Percentiles rank a stretch among this genome's conserved stretches.
Conservation (phyloP, 2,797 vertebrate species). For the Peromyscus aztecus region DNA sequence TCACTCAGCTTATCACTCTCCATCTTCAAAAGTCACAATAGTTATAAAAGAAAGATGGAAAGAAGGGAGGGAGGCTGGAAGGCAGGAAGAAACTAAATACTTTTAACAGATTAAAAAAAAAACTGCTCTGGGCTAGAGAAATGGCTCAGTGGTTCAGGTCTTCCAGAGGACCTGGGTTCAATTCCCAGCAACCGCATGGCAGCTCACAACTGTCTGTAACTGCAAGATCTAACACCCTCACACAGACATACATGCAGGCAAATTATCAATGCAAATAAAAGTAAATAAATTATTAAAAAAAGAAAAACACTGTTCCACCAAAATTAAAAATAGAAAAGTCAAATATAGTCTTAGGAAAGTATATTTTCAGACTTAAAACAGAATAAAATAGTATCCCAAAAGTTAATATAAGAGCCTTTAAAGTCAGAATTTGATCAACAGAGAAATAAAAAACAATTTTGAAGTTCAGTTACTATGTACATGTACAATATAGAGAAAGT, state of each 20-base stretch:
- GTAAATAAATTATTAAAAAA: not conserved
- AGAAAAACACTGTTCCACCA: not conserved
- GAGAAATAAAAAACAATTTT: not conserved
- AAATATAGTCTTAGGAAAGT: conserved; percentile 40
- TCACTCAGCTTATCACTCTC: not conserved
- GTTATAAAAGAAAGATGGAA: not conserved
- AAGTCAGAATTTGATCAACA: not conserved
- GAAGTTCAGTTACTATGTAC: not conserved
- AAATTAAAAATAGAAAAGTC: conserved; percentile 25
- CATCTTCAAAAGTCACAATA: conserved; percentile 29
- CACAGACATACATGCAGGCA: not conserved
- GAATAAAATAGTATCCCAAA: conserved; percentile 4
- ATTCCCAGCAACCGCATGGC: not conserved
- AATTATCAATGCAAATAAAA: not conserved
- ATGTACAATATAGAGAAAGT: conserved; percentile 51
- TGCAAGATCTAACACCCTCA: not conserved
- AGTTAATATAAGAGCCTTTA: not conserved
- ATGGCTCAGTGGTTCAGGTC: not conserved
- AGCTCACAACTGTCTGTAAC: not conserved
- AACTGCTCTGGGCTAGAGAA: not conserved
- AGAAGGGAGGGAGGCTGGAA: not conserved
- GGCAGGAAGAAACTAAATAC: not conserved
- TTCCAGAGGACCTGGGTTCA: not conserved
- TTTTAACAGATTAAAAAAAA: conserved; percentile 15
- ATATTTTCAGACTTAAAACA: conserved; percentile 38